phyloP scores from a whole-genome alignment of 2,797 vertebrate genomes.

The Anguilla marmorata region DNA sequence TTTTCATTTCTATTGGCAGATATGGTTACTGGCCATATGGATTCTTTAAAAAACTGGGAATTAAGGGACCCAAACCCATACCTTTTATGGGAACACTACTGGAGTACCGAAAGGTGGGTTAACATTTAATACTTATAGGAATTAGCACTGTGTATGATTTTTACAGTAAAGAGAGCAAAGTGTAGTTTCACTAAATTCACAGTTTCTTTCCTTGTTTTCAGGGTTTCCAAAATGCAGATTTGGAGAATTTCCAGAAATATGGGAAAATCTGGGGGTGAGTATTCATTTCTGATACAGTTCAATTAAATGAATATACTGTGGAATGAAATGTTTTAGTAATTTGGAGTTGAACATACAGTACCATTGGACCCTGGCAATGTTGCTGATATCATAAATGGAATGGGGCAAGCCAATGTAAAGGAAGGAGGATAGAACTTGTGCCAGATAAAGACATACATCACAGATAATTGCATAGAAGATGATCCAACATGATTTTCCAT shows the following conservation, averaged over 20 bases:
- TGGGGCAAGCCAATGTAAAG: no score
- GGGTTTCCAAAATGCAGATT: slow-evolving; percentile 63
- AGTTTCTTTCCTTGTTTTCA: slow-evolving; percentile 36
- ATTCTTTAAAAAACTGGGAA: slow-evolving; percentile 70
- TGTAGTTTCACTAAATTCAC: no score
- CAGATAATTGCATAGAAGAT: no score
- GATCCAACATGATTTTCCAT: no score
- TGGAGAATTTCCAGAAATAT: slow-evolving; percentile 63
- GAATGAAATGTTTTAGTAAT: no score
- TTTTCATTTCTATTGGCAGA: slow-evolving; percentile 50
- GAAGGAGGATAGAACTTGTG: no score
- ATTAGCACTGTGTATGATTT: background rate
- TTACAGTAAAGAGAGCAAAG: background rate
- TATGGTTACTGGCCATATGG: slow-evolving; percentile 64
- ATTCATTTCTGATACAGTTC: background rate
- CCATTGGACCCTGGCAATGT: no score
- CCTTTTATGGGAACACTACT: slow-evolving; percentile 64
- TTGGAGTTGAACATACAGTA: no score
- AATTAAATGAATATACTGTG: background rate
- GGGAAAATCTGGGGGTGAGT: slow-evolving; percentile 75
- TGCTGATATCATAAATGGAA: no score
- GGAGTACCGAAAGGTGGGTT: slow-evolving; percentile 51
- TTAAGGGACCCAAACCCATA: slow-evolving; percentile 62
- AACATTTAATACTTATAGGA: background rate
- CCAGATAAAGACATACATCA: no score